These are phyloP conservation scores for Trachemys scripta DNA, from an alignment of 2,113 vertebrate genomes.

Conservation along the genomic window DNA sequence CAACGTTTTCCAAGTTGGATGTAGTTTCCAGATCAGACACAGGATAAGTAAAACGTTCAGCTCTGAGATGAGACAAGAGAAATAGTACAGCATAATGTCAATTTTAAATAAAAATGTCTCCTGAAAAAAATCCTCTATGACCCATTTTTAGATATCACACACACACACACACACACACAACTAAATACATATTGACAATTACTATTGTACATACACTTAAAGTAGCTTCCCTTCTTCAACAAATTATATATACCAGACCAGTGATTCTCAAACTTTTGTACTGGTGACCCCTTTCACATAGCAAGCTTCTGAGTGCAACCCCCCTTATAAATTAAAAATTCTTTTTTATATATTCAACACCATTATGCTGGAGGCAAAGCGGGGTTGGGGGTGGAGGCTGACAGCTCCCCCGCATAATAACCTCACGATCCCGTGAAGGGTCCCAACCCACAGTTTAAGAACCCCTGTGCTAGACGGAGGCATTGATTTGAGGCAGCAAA, in stretches of 20 bases:
- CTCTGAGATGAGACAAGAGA: not conserved
- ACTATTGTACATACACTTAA: not conserved
- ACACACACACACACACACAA: not conserved
- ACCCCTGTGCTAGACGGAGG: not conserved
- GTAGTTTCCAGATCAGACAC: not conserved
- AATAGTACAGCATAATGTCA: not conserved
- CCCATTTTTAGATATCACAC: not conserved
- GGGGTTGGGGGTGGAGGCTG: too few relatives aligned
- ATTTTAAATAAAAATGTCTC: not conserved
- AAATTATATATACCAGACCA: not conserved
- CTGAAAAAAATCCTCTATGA: not conserved
- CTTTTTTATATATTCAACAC: too few relatives aligned
- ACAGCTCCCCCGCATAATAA: too few relatives aligned
- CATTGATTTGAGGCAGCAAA: not conserved
- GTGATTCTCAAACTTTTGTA: too few relatives aligned
- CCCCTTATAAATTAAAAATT: too few relatives aligned
- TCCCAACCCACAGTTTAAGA: too few relatives aligned
- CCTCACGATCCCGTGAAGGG: too few relatives aligned
- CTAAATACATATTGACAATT: not conserved
- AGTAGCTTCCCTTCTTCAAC: not conserved
- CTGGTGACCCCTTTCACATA: too few relatives aligned
- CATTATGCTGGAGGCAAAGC: too few relatives aligned
- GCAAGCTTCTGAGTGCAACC: too few relatives aligned
- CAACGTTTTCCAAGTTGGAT: not conserved
- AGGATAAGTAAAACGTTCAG: not conserved